Base-by-base conservation (phyloP, 1,140 invertebrate species). In the Drosophila leontia region DNA sequence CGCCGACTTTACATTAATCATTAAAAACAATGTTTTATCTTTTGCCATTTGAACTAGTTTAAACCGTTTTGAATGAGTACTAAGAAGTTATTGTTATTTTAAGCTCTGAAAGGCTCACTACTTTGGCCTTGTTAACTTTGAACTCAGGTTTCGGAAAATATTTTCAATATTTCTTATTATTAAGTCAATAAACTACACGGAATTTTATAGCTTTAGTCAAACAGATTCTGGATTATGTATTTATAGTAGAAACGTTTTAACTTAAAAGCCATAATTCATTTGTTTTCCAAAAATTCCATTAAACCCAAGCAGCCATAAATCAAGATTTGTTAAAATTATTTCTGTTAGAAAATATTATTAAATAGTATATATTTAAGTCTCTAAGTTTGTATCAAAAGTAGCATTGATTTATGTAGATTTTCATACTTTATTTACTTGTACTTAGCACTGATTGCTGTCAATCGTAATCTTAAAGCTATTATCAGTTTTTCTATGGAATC, bases 1-100 rank as follows among this genome's bases (percentile, higher is more conserved):
- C 8, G 39, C 19, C 17, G 56, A 7, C 17, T 37, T 56, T 9
- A 32, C 4, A 56, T 55, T 37, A 55, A 55, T 55, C 51, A 56
- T 17, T 11, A 32, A 53, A 35, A 17, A 53, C 59, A n/a, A 53
- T 61, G 19, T 19, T 41, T 60, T 42, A 61, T 17, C 32, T n/a
- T 4, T 12, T 15, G 7, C 45, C 12, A 13, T 19, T 45, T 26
- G 8, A 63, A 42, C 26, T 32, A 64, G 26, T 19, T 57, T 58
- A 13, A 12, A 23, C 7, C 1, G 4, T 12, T 39, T 59, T 55
- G 13, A 37, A 39, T 41, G 35, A 26, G 51, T 11, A 58, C 55
- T 26, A 41, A 63, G 29, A 34, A 3, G 7, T 26, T 9, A 57
- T 26, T 57, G n/a, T 42, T 41, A 8, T 41, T 35, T 19, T 19